Conservation (phyloP, 2,113 vertebrate species). For the Corynorhinus townsendii region DNA sequence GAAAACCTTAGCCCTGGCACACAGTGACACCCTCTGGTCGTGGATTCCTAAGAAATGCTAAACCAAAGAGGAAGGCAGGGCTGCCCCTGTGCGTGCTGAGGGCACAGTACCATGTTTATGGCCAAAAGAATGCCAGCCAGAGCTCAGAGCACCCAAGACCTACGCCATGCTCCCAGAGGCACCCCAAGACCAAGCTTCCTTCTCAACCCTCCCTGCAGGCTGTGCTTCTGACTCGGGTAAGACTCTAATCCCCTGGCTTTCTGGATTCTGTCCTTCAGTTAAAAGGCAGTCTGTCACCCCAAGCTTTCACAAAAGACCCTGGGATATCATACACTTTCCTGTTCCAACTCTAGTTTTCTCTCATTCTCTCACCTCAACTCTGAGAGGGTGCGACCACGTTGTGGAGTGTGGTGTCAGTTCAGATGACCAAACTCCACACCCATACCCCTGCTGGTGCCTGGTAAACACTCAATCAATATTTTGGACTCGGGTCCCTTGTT, state of each 20-base stretch:
- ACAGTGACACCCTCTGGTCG: not conserved
- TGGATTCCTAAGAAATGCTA: not conserved
- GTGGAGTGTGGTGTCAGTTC: rapidly evolving
- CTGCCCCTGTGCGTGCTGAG: not conserved
- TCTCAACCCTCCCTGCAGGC: not conserved
- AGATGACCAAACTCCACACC: not conserved
- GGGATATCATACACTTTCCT: not conserved
- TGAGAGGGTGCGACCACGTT: rapidly evolving
- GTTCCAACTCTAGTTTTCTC: not conserved
- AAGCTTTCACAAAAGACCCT: no score
- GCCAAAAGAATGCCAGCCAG: rapidly evolving
- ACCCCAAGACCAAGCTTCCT: rapidly evolving
- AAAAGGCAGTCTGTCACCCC: not conserved
- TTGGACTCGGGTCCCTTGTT: not conserved
- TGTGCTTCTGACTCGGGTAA: not conserved
- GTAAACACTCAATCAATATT: no score
- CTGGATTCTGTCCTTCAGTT: not conserved
- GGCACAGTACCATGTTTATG: not conserved
- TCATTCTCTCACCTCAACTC: rapidly evolving
- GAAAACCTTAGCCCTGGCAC: not conserved
- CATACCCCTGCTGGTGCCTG: not conserved
- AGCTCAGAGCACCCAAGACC: not conserved
- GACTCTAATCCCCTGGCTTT: not conserved
- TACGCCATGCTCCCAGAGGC: rapidly evolving
- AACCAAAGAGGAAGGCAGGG: no score